These are phyloP conservation scores for Leucosticte australis DNA, from an alignment of 2,113 vertebrate genomes.

Conservation along the genomic window DNA sequence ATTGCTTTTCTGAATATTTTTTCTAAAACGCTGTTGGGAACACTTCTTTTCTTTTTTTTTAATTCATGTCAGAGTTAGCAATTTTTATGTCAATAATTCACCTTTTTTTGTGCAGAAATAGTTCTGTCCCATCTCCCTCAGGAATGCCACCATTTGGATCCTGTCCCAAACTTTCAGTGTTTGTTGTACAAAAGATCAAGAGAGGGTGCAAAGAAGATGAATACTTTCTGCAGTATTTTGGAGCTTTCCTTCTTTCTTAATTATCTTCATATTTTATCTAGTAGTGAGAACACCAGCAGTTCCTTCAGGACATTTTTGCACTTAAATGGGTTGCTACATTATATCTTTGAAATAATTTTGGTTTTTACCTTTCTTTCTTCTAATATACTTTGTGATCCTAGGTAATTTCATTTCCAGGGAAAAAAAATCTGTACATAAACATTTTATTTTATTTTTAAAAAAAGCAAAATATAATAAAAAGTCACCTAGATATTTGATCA, in stretches of 20 bases:
- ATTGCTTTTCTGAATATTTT: conserved; percentile 30
- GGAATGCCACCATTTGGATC: not conserved
- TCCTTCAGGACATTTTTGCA: not conserved
- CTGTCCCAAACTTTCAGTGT: not conserved
- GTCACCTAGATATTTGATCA: not conserved
- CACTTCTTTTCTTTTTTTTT: not conserved
- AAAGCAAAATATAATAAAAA: not conserved
- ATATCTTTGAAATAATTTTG: not conserved
- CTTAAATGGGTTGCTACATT: not conserved
- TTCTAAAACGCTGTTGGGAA: not conserved
- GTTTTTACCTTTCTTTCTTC: not conserved
- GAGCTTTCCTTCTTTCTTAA: not conserved
- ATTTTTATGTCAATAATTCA: not conserved
- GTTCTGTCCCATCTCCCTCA: not conserved
- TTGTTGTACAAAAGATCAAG: not conserved
- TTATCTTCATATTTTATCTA: not conserved
- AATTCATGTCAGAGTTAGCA: not conserved
- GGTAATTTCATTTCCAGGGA: not conserved
- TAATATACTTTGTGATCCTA: not conserved
- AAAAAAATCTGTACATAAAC: not conserved
- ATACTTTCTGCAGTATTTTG: not conserved
- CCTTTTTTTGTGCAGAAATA: not conserved
- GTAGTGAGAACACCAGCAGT: not conserved
- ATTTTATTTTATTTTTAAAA: not conserved
- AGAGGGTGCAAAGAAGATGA: not conserved